Conservation (phyloP, 2,797 vertebrate genomes). For the Acrocephalus scirpaceus region DNA sequence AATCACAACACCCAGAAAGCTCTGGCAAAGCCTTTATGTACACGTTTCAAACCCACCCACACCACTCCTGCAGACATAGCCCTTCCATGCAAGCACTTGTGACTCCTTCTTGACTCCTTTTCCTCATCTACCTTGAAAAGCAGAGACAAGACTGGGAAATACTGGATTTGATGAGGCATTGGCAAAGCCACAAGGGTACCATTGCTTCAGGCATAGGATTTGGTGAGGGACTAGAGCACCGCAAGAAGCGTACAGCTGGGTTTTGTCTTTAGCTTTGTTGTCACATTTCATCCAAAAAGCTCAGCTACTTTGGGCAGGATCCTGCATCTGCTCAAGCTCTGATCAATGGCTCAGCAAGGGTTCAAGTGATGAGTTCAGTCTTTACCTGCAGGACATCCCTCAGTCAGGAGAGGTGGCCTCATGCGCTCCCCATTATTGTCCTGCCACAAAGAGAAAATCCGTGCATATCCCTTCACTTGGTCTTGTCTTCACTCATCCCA, state of each 20-base stretch:
- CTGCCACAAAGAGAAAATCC: background rate
- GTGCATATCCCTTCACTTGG: background rate
- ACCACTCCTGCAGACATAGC: background rate
- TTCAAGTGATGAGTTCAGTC: background rate
- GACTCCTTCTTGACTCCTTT: background rate
- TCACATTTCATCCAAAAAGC: background rate
- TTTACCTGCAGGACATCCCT: background rate
- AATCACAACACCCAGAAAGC: background rate
- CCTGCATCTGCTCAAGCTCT: background rate
- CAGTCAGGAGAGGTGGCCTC: background rate
- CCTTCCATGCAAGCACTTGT: background rate
- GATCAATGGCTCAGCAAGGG: background rate
- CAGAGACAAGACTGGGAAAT: background rate
- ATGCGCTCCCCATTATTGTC: background rate
- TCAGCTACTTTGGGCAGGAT: background rate
- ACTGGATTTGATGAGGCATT: background rate
- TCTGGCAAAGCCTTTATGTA: background rate
- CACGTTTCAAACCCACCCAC: fast-evolving
- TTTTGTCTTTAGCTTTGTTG: background rate
- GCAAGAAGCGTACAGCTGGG: fast-evolving
- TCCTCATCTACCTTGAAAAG: background rate
- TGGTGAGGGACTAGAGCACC: background rate
- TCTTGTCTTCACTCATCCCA: background rate
- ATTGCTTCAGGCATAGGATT: background rate
- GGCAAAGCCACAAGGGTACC: background rate